Percentiles rank a stretch among this genome's conserved stretches.
These are phyloP conservation scores for Stichodactyla helianthus DNA, from an alignment of 64 coral and sea anemone species.

Conservation along the genomic window DNA sequence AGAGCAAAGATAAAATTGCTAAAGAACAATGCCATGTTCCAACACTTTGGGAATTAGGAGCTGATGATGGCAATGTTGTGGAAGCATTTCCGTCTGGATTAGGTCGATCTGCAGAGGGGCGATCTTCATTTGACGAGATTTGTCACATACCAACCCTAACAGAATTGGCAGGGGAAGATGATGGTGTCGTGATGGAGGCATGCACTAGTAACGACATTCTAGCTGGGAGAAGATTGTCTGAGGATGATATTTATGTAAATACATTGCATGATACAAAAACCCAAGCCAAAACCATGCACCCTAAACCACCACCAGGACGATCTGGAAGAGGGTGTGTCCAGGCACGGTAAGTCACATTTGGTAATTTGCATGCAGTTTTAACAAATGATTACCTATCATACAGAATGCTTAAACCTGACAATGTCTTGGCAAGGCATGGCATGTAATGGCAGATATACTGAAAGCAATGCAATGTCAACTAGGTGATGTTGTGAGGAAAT, in stretches of 20 bases:
- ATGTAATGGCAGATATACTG: too few relatives aligned
- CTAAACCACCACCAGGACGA: conserved; percentile 57
- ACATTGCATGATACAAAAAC: not conserved
- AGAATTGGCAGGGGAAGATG: not conserved
- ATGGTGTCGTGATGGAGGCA: not conserved
- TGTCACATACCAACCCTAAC: conserved; percentile 9
- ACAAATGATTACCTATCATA: too few relatives aligned
- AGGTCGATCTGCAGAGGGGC: not conserved
- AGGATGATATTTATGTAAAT: not conserved
- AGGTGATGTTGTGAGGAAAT: too few relatives aligned
- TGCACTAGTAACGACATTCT: conserved; percentile 12
- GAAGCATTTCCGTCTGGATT: not conserved
- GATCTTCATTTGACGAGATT: not conserved
- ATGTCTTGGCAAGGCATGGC: too few relatives aligned
- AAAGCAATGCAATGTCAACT: too few relatives aligned
- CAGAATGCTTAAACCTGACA: too few relatives aligned
- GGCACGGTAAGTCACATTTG: conserved; percentile 28
- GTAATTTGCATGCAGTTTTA: too few relatives aligned
- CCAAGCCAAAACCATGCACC: not conserved
- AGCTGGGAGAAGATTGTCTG: conserved; percentile 9
- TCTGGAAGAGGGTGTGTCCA: conserved; percentile 48
- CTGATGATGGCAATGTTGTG: not conserved
- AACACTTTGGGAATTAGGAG: conserved; percentile 1
- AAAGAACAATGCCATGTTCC: conserved; percentile 18
- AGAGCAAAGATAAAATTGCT: not conserved